phyloP scores from a whole-genome alignment of 37 sponge, comb jelly and placozoan species.

The Diacarnus erythraeanus region DNA sequence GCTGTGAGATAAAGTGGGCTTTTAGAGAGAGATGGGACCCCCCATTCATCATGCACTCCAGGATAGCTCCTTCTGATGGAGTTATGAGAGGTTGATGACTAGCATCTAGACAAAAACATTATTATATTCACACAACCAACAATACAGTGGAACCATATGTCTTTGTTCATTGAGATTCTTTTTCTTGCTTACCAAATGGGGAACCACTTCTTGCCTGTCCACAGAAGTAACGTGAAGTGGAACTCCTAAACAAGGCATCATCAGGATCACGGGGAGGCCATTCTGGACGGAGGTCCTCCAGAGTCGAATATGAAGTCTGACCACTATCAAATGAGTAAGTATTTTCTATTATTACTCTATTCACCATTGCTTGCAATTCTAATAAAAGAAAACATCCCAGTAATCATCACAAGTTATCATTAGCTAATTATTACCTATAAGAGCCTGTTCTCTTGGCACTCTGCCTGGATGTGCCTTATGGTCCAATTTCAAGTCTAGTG shows the following conservation, averaged over 20 bases:
- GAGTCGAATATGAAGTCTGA: neutral
- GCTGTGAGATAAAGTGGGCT: conserved; percentile 81
- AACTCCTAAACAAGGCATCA: conserved; percentile 53
- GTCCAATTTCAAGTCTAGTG: conserved; percentile 34
- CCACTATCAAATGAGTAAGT: neutral
- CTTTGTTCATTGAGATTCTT: neutral
- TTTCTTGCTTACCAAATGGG: conserved; percentile 73
- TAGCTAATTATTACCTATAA: conserved; percentile 37
- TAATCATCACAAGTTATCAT: neutral
- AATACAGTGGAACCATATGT: neutral
- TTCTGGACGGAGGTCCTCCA: neutral
- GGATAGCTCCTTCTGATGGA: conserved; percentile 78
- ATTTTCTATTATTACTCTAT: conserved; percentile 15
- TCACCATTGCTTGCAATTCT: conserved; percentile 66
- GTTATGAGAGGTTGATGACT: conserved; percentile 56
- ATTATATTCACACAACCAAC: neutral
- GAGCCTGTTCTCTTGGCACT: conserved; percentile 55
- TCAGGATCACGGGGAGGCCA: conserved; percentile 22
- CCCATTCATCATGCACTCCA: conserved; percentile 80
- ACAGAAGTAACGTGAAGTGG: conserved; percentile 80
- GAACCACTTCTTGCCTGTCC: conserved; percentile 80
- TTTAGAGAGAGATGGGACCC: conserved; percentile 74
- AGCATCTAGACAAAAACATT: conserved; percentile 15
- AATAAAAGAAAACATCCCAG: neutral
- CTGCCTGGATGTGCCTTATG: conserved; percentile 4